Evolutionary conservation across 2,113 vertebrate species (phyloP).

Genomic region (Acanthisitta chloris): DNA sequence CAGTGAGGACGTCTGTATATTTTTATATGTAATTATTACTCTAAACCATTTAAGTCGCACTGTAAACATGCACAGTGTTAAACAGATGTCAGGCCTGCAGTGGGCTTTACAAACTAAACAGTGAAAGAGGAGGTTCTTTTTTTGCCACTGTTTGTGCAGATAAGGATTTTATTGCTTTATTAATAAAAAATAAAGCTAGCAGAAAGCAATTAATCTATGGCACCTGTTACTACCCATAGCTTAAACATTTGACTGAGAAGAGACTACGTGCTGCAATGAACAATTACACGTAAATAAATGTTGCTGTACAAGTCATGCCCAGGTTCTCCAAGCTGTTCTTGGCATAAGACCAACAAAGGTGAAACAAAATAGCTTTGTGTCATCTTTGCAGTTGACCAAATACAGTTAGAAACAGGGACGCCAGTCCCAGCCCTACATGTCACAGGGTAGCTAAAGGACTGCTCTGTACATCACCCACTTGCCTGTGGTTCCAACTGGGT

Average conservation of each 20-base stretch:
- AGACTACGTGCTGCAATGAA: neutral
- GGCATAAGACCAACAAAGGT: neutral
- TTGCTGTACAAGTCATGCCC: neutral
- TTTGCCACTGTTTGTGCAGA: neutral
- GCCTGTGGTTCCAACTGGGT: neutral
- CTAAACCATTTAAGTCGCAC: neutral
- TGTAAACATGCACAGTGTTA: neutral
- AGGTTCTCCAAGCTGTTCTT: constrained; percentile 5
- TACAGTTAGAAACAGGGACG: neutral
- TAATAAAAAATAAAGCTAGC: neutral
- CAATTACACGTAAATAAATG: neutral
- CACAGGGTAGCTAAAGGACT: neutral
- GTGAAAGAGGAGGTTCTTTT: neutral
- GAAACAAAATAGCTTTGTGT: constrained; percentile 1
- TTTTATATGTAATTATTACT: neutral
- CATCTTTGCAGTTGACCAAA: neutral
- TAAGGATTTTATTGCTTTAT: neutral
- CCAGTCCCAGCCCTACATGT: neutral
- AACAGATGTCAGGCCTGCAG: neutral
- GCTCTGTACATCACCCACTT: neutral
- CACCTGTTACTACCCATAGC: neutral
- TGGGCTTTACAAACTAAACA: neutral
- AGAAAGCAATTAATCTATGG: neutral
- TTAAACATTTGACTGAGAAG: neutral
- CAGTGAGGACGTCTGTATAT: neutral